Percentiles rank a stretch among this genome's conserved stretches.
Conservation (phyloP, 2,113 vertebrate genomes). For the Leptobrachium ailaonicum region DNA sequence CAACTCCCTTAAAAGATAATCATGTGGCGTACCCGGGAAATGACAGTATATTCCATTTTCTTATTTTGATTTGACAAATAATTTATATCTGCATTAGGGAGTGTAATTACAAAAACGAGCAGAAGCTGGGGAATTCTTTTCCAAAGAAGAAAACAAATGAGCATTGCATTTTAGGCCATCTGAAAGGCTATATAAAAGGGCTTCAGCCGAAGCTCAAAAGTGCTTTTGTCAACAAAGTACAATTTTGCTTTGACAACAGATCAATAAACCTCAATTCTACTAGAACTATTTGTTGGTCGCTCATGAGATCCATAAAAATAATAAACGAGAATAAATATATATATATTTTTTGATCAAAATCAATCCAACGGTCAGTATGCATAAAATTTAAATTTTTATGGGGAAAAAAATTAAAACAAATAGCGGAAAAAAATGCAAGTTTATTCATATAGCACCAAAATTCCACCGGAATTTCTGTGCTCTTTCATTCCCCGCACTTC, state of each 20-base stretch:
- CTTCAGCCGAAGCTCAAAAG: constrained; percentile 23
- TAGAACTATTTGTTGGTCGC: constrained; percentile 35
- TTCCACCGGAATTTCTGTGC: too few relatives aligned
- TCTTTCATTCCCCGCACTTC: too few relatives aligned
- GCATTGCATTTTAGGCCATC: constrained; percentile 12
- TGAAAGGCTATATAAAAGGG: neutral
- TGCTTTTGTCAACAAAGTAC: constrained; percentile 24
- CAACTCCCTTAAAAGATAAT: neutral
- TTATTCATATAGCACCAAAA: too few relatives aligned
- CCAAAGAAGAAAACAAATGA: neutral
- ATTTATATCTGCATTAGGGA: neutral
- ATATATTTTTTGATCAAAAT: neutral
- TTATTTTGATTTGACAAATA: neutral
- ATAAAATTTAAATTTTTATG: too few relatives aligned
- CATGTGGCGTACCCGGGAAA: neutral
- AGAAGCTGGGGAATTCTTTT: constrained; percentile 4
- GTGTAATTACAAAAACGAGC: constrained; percentile 12
- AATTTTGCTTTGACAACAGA: constrained; percentile 43
- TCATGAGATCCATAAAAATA: constrained; percentile 1
- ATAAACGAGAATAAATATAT: constrained; percentile 7
- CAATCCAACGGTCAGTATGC: neutral
- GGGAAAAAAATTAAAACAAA: too few relatives aligned
- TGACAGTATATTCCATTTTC: neutral
- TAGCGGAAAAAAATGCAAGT: too few relatives aligned
- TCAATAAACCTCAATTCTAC: constrained; percentile 43